Base-by-base conservation (phyloP, 2,113 vertebrate genomes). In the Melanostigma gelatinosum region DNA sequence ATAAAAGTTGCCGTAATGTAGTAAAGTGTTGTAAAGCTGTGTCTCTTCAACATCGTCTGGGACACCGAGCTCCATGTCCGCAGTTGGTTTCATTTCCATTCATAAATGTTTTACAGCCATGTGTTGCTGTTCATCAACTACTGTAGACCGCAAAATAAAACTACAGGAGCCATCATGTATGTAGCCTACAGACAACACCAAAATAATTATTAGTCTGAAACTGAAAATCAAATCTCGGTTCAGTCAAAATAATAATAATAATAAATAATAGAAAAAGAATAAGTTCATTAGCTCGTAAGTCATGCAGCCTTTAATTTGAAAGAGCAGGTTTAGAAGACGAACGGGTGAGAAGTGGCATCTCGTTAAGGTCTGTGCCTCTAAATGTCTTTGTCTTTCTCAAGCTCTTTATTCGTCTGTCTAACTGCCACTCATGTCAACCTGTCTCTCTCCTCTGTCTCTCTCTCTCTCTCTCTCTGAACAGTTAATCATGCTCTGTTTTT, bases 401-500 rank as follows among this genome's bases (percentile, higher is more conserved):
- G 16, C 52, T 67, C 18, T 62, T 57, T 61, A 61, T 52, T 60
- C 2, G 62, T 60, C 73, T 68, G 54, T 75, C 29, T 40, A 48
- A 80, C 34, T 24, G 1, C 52, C 44, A 4, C 32, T 36, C 29
- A 55, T 48, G 24, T 72, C 20, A 42, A 38, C 24, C 61, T 10
- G 42, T 63, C n/a, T 38, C 34, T 38, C 54, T n/a, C 61, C 42
- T 63, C 36, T 58, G 8, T 72, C 29, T 54, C 65, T 22, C 38
- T 40, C 44, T 13, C 42, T 4, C 54, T 60, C 42, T 55, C 54
- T 54, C 57, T 46, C 36, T 70, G 36, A 85, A 74, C 74, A 74
- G 82, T 80, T 82, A 68, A 84, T 84, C 66, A 60, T 65, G 48
- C 57, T 84, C 65, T 87, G 64, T 32, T 77, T 89, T 86, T 68